phyloP scores from a whole-genome alignment of 1,140 invertebrate genomes.

The Lordiphosa stackelbergi region DNA sequence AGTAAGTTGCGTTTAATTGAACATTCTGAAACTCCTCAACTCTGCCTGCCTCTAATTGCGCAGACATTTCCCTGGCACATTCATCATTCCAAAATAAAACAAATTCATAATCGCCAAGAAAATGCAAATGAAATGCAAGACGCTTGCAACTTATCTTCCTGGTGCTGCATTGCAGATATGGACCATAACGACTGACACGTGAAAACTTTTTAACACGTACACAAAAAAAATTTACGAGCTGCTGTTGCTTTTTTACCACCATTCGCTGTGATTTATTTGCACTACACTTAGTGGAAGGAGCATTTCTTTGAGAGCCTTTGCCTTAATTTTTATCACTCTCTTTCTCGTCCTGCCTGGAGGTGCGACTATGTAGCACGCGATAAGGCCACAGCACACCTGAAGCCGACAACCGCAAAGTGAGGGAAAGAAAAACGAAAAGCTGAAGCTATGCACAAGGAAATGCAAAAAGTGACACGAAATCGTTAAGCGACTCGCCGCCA shows the following conservation, averaged over 20 bases:
- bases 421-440: slow-evolving; percentile 34
- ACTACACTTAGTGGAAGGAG: slow-evolving; percentile 11
- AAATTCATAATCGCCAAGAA: slow-evolving; percentile 47
- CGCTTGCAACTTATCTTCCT: slow-evolving; percentile 24
- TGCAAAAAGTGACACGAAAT: slow-evolving; percentile 74
- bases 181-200: slow-evolving; percentile 64
- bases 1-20: slow-evolving; percentile 59
- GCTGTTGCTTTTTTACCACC: slow-evolving; percentile 15
- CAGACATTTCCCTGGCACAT: slow-evolving; percentile 28
- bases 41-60: slow-evolving; percentile 55
- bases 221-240: slow-evolving; percentile 45
- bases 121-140: slow-evolving; percentile 57
- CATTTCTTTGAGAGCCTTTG: slow-evolving; percentile 32
- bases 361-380: slow-evolving; percentile 64
- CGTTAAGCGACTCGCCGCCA: slow-evolving; percentile 53
- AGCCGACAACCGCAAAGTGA: slow-evolving; percentile 44
- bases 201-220: slow-evolving; percentile 60
- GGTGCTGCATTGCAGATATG: slow-evolving; percentile 62
- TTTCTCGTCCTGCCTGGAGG: slow-evolving; percentile 36
- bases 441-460: slow-evolving; percentile 64
- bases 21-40: slow-evolving; percentile 16
- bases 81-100: slow-evolving; percentile 34
- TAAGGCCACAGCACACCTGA: slow-evolving; percentile 54
- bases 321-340: slow-evolving; percentile 49
- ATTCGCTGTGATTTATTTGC: slow-evolving; percentile 50